These are phyloP conservation scores for Paralichthys olivaceus DNA, from an alignment of 2,113 vertebrate species.

Conservation along the genomic window DNA sequence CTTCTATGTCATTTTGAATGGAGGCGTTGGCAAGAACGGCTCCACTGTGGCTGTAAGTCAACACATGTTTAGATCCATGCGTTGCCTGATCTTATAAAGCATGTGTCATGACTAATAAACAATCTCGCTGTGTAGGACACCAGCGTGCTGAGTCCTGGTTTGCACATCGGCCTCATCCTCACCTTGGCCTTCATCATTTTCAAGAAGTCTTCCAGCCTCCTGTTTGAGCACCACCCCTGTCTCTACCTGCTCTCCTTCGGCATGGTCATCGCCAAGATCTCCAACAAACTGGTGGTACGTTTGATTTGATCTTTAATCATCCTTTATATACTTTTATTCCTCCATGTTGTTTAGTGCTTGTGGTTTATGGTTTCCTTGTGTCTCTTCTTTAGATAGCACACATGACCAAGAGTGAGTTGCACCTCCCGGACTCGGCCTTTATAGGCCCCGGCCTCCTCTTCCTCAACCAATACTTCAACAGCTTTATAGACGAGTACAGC, in stretches of 20 bases:
- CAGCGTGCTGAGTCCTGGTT: constrained; percentile 93
- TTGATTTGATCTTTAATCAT: background rate
- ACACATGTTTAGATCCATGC: background rate
- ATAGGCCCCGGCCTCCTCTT: constrained; percentile 95
- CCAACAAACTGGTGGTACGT: constrained; percentile 96
- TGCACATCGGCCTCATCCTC: constrained; percentile 92
- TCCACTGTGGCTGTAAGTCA: constrained; percentile 95
- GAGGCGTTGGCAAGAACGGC: constrained; percentile 96
- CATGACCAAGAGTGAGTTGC: constrained; percentile 97
- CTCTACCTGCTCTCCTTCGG: constrained; percentile 94
- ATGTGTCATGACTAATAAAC: background rate
- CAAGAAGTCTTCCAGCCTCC: constrained; percentile 91
- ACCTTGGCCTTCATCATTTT: constrained; percentile 93
- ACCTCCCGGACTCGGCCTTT: constrained; percentile 93
- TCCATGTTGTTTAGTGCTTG: background rate
- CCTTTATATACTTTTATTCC: background rate
- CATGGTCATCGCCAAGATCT: constrained; percentile 92
- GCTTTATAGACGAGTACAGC: constrained; percentile 92
- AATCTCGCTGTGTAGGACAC: constrained; percentile 86
- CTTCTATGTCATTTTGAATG: constrained; percentile 93
- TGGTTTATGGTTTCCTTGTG: background rate
- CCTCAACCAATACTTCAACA: constrained; percentile 98
- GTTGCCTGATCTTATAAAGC: background rate
- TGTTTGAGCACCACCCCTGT: constrained; percentile 94
- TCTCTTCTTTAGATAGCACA: constrained; percentile 86